Base-by-base conservation (phyloP, 2,113 vertebrate genomes). In the Hepsetus odoe region DNA sequence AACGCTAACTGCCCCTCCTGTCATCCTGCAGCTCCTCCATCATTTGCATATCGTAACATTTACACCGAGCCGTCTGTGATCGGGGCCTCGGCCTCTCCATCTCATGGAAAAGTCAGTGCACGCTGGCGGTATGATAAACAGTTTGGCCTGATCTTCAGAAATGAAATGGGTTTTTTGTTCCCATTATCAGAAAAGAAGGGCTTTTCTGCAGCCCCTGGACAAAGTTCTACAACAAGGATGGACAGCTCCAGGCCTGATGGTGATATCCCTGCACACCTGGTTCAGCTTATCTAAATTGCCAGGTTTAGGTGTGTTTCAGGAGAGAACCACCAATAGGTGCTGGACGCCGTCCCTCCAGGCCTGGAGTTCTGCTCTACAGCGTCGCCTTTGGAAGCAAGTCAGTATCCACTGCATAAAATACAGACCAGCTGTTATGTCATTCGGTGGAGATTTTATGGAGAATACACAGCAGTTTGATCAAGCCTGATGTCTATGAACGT, bases 11-110 rank as follows among this genome's bases (percentile, higher is more conserved):
- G 22, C 6, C 24, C 24, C 22, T 61, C 14, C 5, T 44, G 24
- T 14, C 70, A 16, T 59, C 71, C 24, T 59, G 16, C 24, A 65
- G 72, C 8, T n/a, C 46, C 42, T 51, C 28, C 13, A 24, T 74
- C 58, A 64, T 74, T 51, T 74, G 18, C 59, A 74, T 74, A 62
- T 59, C 30, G 58, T 74, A 64, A 65, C 72, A 74, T 51, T 49
- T 51, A 46, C 59, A 49, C 46, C 42, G 16, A 18, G 28, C 9
- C 59, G 18, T 62, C 38, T 42, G 20, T 32, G 38, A 49, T 49
- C 46, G 16, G 4, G 5, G 46, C 16, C 18, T 49, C 46, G 4
- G 18, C 12, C 12, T 59, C 26, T 59, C 26, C 38, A 26, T 46
- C 40, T 51, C 62, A 64, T 65, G 5, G 32, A 33, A 32, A 30